A percentile compares a stretch with the other conserved stretches of the same genome.
Conservation (phyloP, 2,888 invertebrate species). For the Proisotoma minuta region DNA sequence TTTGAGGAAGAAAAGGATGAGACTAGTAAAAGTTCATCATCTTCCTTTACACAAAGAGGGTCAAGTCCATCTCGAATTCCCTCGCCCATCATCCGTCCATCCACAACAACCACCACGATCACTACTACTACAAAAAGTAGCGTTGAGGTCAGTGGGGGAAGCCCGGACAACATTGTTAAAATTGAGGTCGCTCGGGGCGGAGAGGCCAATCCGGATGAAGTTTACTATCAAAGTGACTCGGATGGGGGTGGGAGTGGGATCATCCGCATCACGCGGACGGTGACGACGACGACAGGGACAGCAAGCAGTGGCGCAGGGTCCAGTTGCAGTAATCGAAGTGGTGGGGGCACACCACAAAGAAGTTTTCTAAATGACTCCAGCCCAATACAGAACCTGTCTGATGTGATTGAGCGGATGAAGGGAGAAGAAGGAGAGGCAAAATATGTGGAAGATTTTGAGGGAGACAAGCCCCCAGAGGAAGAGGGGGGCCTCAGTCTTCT, state of each 20-base stretch:
- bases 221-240: neutral
- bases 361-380: slow-evolving; percentile 69
- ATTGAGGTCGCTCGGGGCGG: neutral
- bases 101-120: slow-evolving; percentile 10
- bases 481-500: slow-evolving; percentile 59
- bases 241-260: neutral
- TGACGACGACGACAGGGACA: neutral
- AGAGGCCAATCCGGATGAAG: slow-evolving; percentile 5
- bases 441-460: slow-evolving; percentile 12
- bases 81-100: slow-evolving; percentile 23
- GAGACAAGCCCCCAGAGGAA: slow-evolving; percentile 28
- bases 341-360: slow-evolving; percentile 14
- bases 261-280: neutral
- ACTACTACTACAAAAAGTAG: slow-evolving; percentile 5
- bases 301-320: neutral
- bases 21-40: slow-evolving; percentile 19
- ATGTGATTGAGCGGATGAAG: slow-evolving; percentile 71
- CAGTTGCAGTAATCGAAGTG: too few relatives aligned
- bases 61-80: slow-evolving; percentile 34
- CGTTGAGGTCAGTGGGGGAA: slow-evolving; percentile 8
- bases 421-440: slow-evolving; percentile 64
- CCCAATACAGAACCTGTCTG: slow-evolving; percentile 68
- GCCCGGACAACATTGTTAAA: slow-evolving; percentile 4
- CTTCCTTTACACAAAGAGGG: slow-evolving; percentile 13
- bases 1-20: slow-evolving; percentile 30